A percentile compares a stretch with the other conserved stretches of the same genome.
Conservation (phyloP, 2,113 vertebrate species). For the Microcebus murinus region DNA sequence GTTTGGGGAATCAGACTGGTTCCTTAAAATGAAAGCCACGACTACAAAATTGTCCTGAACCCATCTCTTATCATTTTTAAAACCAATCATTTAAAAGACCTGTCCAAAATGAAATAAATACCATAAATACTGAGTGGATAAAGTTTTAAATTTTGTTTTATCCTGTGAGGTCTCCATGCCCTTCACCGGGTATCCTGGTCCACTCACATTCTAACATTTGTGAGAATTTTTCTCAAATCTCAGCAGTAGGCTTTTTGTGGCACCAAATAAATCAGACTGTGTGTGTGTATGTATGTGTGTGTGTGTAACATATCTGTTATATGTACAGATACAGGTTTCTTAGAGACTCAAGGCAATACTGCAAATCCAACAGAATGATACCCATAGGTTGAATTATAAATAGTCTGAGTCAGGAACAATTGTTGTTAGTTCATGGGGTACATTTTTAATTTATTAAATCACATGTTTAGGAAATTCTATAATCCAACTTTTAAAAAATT, state of each 20-base stretch:
- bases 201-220: background rate
- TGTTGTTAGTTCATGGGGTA: background rate
- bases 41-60: background rate
- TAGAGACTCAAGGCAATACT: background rate
- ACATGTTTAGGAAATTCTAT: background rate
- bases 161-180: background rate
- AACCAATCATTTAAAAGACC: background rate
- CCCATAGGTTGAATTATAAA: background rate
- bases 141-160: background rate
- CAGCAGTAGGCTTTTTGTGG: background rate
- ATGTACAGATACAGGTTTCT: background rate
- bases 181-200: background rate
- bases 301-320: background rate
- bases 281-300: background rate
- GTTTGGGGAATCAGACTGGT: background rate
- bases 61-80: background rate
- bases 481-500: background rate
- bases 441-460: background rate
- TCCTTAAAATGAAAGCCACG: background rate
- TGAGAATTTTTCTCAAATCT: background rate
- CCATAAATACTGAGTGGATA: background rate
- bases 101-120: background rate
- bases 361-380: background rate
- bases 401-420: background rate
- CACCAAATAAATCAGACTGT: background rate